A percentile compares a stretch with the other conserved stretches of the same genome.
Evolutionary conservation across 1,140 invertebrate genomes (phyloP).

Genomic region (Trypoxylus dichotomus): DNA sequence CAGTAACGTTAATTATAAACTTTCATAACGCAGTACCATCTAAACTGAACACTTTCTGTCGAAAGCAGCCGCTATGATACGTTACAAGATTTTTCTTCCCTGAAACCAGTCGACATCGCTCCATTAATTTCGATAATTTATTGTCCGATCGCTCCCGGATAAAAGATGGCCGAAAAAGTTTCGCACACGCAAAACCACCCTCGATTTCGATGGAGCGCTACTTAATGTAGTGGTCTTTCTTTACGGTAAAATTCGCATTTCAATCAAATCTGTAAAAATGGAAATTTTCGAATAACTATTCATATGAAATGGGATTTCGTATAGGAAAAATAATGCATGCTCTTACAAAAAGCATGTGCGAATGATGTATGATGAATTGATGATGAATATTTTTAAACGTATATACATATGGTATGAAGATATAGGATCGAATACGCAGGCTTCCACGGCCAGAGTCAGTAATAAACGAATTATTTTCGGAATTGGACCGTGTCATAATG

Average conservation of each 20-base stretch:
- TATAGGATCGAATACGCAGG: too few relatives aligned
- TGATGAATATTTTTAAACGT: too few relatives aligned
- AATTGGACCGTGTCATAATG: too few relatives aligned
- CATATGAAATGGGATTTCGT: too few relatives aligned
- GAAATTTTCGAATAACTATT: neutral
- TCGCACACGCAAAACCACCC: neutral
- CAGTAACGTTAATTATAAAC: neutral
- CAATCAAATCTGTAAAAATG: neutral
- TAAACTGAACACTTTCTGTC: neutral
- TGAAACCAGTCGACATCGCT: neutral
- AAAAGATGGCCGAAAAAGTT: neutral
- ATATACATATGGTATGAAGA: too few relatives aligned
- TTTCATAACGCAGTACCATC: neutral
- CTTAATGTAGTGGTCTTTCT: too few relatives aligned
- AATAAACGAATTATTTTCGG: too few relatives aligned
- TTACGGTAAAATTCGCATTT: neutral
- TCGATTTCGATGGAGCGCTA: neutral
- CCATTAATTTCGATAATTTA: slow-evolving; percentile 4
- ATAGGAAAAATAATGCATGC: too few relatives aligned
- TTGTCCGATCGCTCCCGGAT: neutral
- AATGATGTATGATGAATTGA: too few relatives aligned
- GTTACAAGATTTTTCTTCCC: neutral
- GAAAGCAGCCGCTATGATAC: neutral
- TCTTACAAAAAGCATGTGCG: too few relatives aligned
- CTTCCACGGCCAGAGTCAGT: too few relatives aligned